Percentiles rank a stretch among this genome's conserved stretches.
Conservation (phyloP, 2,888 invertebrate species). For the Liposcelis brunnea region DNA sequence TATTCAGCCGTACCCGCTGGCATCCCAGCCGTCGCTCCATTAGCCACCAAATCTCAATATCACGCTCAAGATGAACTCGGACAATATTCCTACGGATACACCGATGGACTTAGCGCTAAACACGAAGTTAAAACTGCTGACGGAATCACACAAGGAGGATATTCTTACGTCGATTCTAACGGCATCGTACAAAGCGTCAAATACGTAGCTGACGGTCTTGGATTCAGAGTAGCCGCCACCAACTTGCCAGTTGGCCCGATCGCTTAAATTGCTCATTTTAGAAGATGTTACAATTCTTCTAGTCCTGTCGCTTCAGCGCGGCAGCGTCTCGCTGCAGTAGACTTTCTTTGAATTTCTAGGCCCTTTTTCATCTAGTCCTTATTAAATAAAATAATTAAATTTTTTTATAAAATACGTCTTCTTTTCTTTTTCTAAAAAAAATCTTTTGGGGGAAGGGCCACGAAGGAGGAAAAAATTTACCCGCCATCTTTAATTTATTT, state of each 20-base stretch:
- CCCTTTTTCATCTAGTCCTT: too few species aligned
- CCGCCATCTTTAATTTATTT: too few species aligned
- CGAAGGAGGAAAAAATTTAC: too few species aligned
- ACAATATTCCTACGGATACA: conserved; percentile 41
- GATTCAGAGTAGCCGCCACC: conserved; percentile 30
- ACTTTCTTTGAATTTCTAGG: too few species aligned
- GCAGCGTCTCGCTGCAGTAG: too few species aligned
- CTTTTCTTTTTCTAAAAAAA: too few species aligned
- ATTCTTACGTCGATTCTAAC: conserved; percentile 49
- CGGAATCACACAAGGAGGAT: conserved; percentile 36
- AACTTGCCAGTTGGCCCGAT: conserved; percentile 26
- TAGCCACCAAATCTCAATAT: conserved; percentile 26
- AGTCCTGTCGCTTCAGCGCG: too few species aligned
- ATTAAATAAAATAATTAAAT: too few species aligned
- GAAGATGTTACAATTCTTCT: too few species aligned
- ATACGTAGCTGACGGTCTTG: conserved; percentile 28
- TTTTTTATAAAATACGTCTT: too few species aligned
- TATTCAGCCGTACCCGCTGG: conserved; percentile 12
- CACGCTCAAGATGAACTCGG: conserved; percentile 41
- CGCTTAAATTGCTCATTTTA: conserved; percentile 8
- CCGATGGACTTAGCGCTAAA: conserved; percentile 20
- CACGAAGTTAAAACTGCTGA: conserved; percentile 25
- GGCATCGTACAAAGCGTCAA: conserved; percentile 34
- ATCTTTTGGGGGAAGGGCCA: too few species aligned
- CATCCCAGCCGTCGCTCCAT: conserved; percentile 10